Conservation (phyloP, 2,888 invertebrate genomes). For the Scaptomyza polygonia region DNA sequence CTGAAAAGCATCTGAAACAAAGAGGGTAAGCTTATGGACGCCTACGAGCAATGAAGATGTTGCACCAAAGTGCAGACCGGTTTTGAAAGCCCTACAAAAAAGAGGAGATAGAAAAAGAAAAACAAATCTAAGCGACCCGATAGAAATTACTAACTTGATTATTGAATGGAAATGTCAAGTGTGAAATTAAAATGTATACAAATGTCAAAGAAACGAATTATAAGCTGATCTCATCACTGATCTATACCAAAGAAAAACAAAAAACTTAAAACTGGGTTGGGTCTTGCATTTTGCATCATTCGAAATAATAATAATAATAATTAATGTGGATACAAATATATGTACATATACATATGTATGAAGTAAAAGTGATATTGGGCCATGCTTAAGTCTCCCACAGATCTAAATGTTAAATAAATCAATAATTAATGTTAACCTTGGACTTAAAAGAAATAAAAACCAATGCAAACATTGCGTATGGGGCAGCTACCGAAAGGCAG, state of each 20-base stretch:
- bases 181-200: conserved; percentile 45
- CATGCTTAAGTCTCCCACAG: conserved; percentile 30
- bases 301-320: conserved; percentile 15
- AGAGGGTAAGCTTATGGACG: conserved; percentile 25
- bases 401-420: conserved; percentile 65
- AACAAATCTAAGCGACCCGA: conserved; percentile 2
- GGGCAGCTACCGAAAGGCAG: conserved; percentile 36
- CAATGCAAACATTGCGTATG: conserved; percentile 46
- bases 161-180: conserved; percentile 67
- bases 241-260: conserved; percentile 1
- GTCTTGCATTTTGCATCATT: conserved; percentile 39
- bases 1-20: conserved; percentile 44
- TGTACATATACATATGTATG: conserved; percentile 3
- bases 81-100: conserved; percentile 72
- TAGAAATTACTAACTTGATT: conserved; percentile 25
- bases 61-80: conserved; percentile 52
- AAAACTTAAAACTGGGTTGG: conserved; percentile 34
- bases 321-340: background rate
- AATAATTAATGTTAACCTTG: conserved; percentile 76
- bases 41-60: conserved; percentile 45
- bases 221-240: conserved; percentile 37
- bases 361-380: conserved; percentile 11
- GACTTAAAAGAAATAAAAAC: conserved; percentile 73
- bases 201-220: conserved; percentile 56
- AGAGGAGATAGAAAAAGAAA: too few species aligned